Evolutionary conservation across 2,888 invertebrate genomes (phyloP), one percentile per base, ranked within the genome.

Genomic region (Leptopterna dolabrata): DNA sequence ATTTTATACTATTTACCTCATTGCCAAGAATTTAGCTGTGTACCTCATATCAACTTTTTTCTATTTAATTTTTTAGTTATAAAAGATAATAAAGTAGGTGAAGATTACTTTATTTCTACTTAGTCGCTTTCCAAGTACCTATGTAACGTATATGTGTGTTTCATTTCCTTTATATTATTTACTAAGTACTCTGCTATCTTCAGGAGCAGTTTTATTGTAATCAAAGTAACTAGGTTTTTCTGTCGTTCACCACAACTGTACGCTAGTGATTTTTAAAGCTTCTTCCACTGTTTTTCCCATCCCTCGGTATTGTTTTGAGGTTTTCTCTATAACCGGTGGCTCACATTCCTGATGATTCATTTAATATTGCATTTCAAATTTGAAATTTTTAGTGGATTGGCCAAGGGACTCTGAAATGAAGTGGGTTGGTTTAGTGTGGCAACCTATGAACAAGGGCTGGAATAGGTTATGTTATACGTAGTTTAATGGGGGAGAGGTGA

Each of bases 11-110:
- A 78, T 45, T n/a, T 78, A 78, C 78, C 78, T 45, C 45, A 45
- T 78, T 78, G 78, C 78, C 78, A 78, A 78, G 16, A 45, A 45
- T 41, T 78, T 78, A 45, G 78, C 78, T 78, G 78, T 78, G 78
- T 78, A 78, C 45, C 45, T 78, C 78, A 78, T 78, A 78, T 78
- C 78, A 78, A 27, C 63, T 24, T 63, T 63, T 63, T 63, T 55
- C 55, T 19, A 19, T 24, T 63, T 63, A 27, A 36, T 24, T 63
- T 63, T 27, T 24, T 19, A 63, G 19, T 11, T 63, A 63, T 24
- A 63, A 36, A 24, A 27, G 9, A 63, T 24, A 4, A n/a, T 51
- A 19, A 63, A 63, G 63, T 63, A 63, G 24, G 19, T 24, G 13
- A 63, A 63, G 1, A 11, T n/a, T 63, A 24, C 63, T 63, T 24